Evolutionary conservation across 2,797 vertebrate species (phyloP).

Genomic region (Argya squamiceps): DNA sequence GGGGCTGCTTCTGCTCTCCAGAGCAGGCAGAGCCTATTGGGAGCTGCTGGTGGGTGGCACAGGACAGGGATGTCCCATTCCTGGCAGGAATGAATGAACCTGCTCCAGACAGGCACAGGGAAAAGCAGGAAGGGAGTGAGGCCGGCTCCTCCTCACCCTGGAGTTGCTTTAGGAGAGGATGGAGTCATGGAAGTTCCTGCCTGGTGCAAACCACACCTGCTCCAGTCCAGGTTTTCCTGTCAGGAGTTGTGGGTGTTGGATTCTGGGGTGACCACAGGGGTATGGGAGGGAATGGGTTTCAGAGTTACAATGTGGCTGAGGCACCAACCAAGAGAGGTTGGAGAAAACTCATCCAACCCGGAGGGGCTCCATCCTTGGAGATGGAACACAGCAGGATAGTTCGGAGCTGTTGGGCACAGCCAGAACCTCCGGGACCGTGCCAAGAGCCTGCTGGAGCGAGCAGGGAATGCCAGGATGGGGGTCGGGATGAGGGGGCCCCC

Average conservation of each 20-base stretch:
- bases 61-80: background rate
- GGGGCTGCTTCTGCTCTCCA: background rate
- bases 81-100: background rate
- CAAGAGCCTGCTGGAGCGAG: background rate
- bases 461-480: background rate
- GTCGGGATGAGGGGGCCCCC: background rate
- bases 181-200: background rate
- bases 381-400: background rate
- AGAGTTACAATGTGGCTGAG: background rate
- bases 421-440: rapidly evolving
- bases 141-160: background rate
- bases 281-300: background rate
- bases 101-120: background rate
- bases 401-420: background rate
- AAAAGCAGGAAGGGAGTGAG: background rate
- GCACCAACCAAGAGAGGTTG: background rate
- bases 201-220: background rate
- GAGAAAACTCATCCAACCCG: background rate
- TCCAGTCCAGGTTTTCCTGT: background rate
- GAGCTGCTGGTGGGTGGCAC: background rate
- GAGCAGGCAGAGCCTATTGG: background rate
- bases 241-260: background rate
- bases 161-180: background rate
- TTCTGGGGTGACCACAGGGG: rapidly evolving
- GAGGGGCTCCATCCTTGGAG: background rate